These are phyloP conservation scores for Amphibalanus amphitrite DNA, from an alignment of 1,140 invertebrate genomes.

Conservation along the genomic window DNA sequence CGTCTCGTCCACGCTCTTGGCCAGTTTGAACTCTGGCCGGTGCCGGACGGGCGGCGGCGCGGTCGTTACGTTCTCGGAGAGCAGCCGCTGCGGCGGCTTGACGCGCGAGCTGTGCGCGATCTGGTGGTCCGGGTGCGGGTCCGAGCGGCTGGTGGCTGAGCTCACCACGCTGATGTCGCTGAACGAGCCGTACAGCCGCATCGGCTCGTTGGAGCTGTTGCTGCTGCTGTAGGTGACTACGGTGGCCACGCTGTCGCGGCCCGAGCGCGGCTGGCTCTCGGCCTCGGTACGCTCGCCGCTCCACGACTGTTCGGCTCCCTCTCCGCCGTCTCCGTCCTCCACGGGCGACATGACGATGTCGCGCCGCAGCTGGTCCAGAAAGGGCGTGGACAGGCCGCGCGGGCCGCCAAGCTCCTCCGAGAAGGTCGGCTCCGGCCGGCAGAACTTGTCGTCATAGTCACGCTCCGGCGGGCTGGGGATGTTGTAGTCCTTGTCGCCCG, in stretches of 20 bases:
- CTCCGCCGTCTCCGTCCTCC: slow-evolving; percentile 6
- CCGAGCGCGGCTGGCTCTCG: slow-evolving; percentile 20
- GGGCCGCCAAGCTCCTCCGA: slow-evolving; percentile 3
- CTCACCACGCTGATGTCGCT: slow-evolving; percentile 40
- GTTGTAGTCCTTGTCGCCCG: slow-evolving; percentile 48
- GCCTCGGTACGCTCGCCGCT: slow-evolving; percentile 2
- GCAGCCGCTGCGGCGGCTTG: slow-evolving; percentile 56
- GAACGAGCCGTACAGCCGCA: slow-evolving; percentile 64
- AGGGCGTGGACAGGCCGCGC: slow-evolving; percentile 57
- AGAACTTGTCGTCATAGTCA: slow-evolving; percentile 32
- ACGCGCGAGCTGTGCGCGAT: slow-evolving; percentile 63
- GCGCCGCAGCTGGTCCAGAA: slow-evolving; percentile 43
- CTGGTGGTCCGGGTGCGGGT: slow-evolving; percentile 31
- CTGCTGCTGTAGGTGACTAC: slow-evolving; percentile 30
- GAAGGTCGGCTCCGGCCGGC: slow-evolving; percentile 26
- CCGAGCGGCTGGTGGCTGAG: slow-evolving; percentile 16
- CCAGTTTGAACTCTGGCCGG: neutral
- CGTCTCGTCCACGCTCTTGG: neutral
- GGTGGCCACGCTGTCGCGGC: slow-evolving; percentile 46
- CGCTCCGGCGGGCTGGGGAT: slow-evolving; percentile 56
- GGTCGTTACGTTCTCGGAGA: slow-evolving; percentile 37
- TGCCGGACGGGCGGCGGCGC: neutral
- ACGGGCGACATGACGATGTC: slow-evolving; percentile 18
- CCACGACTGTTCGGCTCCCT: slow-evolving; percentile 21
- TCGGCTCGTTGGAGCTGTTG: slow-evolving; percentile 46